Evolutionary conservation across 2,888 invertebrate species (phyloP).

Genomic region (Meganola albula): DNA sequence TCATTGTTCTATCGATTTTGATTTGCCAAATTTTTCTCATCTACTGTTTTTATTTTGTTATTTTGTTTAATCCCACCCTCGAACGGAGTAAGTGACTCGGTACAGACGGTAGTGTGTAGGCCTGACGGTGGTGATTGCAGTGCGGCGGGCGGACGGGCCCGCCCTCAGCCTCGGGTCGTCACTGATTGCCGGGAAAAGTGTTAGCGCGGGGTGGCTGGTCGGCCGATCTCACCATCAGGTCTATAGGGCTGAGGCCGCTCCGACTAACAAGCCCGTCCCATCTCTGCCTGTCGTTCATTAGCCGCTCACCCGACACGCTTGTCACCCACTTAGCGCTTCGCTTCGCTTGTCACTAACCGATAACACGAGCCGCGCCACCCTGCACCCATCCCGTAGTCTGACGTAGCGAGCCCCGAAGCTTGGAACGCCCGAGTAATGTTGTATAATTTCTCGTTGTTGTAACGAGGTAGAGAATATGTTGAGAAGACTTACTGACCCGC

Average conservation of each 20-base stretch:
- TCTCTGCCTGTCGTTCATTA: slow-evolving; percentile 51
- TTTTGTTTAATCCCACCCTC: slow-evolving; percentile 65
- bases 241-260: slow-evolving; percentile 62
- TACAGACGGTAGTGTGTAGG: slow-evolving; percentile 73
- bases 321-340: slow-evolving; percentile 52
- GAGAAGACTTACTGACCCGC: slow-evolving; percentile 71
- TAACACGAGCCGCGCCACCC: slow-evolving; percentile 42
- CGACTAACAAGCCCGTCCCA: slow-evolving; percentile 58
- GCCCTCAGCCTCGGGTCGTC: slow-evolving; percentile 26
- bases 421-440: slow-evolving; percentile 58
- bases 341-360: slow-evolving; percentile 49
- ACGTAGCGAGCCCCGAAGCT: slow-evolving; percentile 45
- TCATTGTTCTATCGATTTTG: slow-evolving; percentile 66
- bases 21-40: slow-evolving; percentile 66
- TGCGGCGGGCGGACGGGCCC: slow-evolving; percentile 45
- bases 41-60: slow-evolving; percentile 38
- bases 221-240: slow-evolving; percentile 65
- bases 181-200: slow-evolving; percentile 37
- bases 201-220: slow-evolving; percentile 43
- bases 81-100: slow-evolving; percentile 73
- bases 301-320: slow-evolving; percentile 54
- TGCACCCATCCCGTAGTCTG: slow-evolving; percentile 40
- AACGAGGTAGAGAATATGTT: slow-evolving; percentile 66
- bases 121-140: slow-evolving; percentile 66
- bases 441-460: slow-evolving; percentile 60